phyloP scores from a whole-genome alignment of 2,797 vertebrate species.

The Scomberomorus guttatus region DNA sequence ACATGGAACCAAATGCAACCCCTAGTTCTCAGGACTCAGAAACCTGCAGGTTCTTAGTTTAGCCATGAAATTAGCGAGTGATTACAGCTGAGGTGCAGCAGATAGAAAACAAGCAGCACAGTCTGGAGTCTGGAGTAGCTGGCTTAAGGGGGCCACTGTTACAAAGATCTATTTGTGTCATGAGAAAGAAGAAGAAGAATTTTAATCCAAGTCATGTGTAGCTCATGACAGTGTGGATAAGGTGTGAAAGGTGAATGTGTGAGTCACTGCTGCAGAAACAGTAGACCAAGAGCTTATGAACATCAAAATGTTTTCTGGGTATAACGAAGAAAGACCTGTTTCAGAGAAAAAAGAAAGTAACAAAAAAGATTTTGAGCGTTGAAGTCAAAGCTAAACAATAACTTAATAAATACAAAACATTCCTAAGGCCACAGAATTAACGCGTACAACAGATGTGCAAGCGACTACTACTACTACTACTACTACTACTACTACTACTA shows the following conservation, averaged over 20 bases:
- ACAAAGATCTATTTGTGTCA: not conserved
- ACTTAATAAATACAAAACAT: not conserved
- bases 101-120: not conserved
- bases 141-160: not conserved
- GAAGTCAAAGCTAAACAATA: not conserved
- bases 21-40: not conserved
- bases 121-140: not conserved
- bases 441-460: not conserved
- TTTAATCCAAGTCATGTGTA: conserved; percentile 1
- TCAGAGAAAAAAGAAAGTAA: not conserved
- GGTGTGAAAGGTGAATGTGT: not conserved
- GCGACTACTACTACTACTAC: no score
- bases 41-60: no score
- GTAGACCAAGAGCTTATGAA: not conserved
- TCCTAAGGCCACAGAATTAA: not conserved
- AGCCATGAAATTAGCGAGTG: no score
- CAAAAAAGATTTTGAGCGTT: not conserved
- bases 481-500: no score
- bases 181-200: not conserved
- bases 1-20: not conserved
- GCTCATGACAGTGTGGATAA: not conserved
- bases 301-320: not conserved
- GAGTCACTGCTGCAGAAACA: conserved; percentile 8
- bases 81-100: no score
- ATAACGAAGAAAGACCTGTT: not conserved